Evolutionary conservation across 2,113 vertebrate genomes (phyloP).

Genomic region (Cygnus atratus): DNA sequence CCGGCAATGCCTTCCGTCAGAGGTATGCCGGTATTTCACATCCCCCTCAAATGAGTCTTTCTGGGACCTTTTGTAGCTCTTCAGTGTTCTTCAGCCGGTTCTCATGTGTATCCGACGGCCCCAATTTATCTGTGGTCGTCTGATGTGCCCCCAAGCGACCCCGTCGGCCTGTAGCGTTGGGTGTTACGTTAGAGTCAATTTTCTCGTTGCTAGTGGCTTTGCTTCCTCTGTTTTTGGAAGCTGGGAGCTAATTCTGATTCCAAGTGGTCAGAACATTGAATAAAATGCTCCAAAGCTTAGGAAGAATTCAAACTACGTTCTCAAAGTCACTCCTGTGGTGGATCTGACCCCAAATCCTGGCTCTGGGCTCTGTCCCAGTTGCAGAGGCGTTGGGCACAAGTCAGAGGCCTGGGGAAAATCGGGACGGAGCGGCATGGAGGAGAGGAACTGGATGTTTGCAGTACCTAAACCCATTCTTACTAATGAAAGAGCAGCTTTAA

Average conservation of each 20-base stretch:
- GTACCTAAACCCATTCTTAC: neutral
- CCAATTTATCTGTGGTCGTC: neutral
- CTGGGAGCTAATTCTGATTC: neutral
- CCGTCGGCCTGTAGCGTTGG: neutral
- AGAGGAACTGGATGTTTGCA: neutral
- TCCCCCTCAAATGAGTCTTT: neutral
- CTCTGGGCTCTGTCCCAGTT: neutral
- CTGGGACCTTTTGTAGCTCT: neutral
- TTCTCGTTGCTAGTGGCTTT: neutral
- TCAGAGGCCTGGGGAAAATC: neutral
- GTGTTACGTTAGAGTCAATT: neutral
- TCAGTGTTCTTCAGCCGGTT: neutral
- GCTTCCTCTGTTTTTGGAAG: neutral
- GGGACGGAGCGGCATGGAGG: neutral
- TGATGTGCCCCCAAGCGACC: neutral
- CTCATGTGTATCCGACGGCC: neutral
- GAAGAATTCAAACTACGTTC: neutral
- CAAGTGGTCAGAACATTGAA: neutral
- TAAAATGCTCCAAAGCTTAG: neutral
- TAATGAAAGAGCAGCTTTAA: neutral
- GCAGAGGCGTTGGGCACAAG: neutral
- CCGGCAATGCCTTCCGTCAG: neutral
- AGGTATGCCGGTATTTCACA: neutral
- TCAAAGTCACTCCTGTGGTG: neutral
- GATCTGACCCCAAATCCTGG: fast-evolving